These are phyloP conservation scores for Euplagia quadripunctaria DNA, from an alignment of 2,888 invertebrate genomes.

Conservation along the genomic window DNA sequence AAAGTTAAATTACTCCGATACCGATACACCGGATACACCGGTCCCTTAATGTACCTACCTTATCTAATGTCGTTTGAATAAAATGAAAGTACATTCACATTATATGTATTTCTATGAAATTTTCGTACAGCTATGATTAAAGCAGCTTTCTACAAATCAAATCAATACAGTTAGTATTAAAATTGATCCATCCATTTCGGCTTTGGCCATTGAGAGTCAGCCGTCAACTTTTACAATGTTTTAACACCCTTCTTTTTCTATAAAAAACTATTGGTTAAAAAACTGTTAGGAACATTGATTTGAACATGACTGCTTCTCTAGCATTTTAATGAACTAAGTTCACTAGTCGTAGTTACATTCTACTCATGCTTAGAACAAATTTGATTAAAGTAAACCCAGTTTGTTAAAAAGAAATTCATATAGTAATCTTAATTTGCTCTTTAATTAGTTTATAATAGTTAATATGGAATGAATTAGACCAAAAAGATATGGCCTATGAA, in stretches of 20 bases:
- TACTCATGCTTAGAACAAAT: constrained; percentile 37
- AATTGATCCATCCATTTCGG: background rate
- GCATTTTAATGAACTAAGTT: constrained; percentile 28
- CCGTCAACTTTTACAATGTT: background rate
- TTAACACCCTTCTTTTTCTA: background rate
- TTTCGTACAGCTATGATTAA: background rate
- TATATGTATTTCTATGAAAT: too few relatives aligned
- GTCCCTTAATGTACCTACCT: too few relatives aligned
- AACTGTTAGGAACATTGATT: background rate
- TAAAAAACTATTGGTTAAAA: background rate
- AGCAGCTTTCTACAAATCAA: too few relatives aligned
- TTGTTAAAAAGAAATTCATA: constrained; percentile 34
- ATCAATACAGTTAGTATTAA: too few relatives aligned
- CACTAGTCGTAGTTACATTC: constrained; percentile 45
- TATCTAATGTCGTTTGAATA: too few relatives aligned
- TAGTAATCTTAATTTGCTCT: constrained; percentile 38
- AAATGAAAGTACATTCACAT: too few relatives aligned
- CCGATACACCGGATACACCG: too few relatives aligned
- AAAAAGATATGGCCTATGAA: constrained; percentile 84
- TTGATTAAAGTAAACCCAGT: constrained; percentile 34
- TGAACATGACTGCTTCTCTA: background rate
- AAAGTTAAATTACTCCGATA: too few relatives aligned
- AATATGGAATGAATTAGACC: constrained; percentile 74
- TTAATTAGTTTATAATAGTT: constrained; percentile 44
- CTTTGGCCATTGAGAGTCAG: background rate